A percentile compares a stretch with the other conserved stretches of the same genome.
Conservation (phyloP, 2,888 invertebrate species). For the Lasioglossum zephyrum region DNA sequence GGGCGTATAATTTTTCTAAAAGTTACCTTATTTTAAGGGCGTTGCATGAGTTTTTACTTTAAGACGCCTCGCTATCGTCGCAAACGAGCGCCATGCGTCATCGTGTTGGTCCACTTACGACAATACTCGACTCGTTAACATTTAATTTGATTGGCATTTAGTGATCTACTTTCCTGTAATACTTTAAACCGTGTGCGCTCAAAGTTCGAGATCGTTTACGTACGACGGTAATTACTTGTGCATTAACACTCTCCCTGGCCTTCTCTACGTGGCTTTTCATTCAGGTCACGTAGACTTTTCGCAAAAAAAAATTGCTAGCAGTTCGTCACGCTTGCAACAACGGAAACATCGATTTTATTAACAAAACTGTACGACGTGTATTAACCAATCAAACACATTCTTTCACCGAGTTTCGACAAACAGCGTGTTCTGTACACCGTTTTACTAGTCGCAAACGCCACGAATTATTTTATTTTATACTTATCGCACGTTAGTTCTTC, state of each 20-base stretch:
- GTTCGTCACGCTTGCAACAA: neutral
- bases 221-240: neutral
- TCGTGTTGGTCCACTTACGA: constrained; percentile 44
- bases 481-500: neutral
- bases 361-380: neutral
- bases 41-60: neutral
- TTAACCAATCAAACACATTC: neutral
- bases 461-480: neutral
- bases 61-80: constrained; percentile 18
- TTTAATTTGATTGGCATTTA: constrained; percentile 44
- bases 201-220: constrained; percentile 21
- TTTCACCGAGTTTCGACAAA: neutral
- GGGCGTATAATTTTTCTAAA: neutral
- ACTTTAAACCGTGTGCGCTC: constrained; percentile 9
- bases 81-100: constrained; percentile 21
- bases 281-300: neutral
- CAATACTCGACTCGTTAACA: constrained; percentile 39
- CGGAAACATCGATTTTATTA: neutral
- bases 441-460: too few relatives aligned
- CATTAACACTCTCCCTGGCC: neutral
- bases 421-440: neutral
- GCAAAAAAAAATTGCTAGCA: neutral
- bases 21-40: neutral
- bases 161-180: constrained; percentile 33
- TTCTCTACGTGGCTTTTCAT: neutral